Evolutionary conservation across 2,113 vertebrate genomes (phyloP), one percentile per base, ranked within the genome.

Genomic region (Pao palembangensis): DNA sequence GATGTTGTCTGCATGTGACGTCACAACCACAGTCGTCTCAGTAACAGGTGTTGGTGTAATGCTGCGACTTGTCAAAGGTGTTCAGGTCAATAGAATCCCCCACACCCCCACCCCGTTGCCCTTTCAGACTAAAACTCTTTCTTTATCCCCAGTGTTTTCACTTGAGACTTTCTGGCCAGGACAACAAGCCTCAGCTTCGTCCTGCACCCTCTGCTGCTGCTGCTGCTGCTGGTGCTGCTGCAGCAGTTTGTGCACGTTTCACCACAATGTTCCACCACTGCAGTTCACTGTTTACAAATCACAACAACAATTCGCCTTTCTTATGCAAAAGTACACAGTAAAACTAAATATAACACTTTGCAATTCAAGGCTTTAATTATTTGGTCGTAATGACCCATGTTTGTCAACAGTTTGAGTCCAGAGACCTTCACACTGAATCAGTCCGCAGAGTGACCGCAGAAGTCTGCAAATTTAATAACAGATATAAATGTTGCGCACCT

Each of bases 81-180:
- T 85, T 80, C 83, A 75, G 55, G 82, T 84, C 61, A 80, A 70
- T 74, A 57, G 76, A 80, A 41, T 18, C 47, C 53, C 34, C 16
- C 44, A 47, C 15, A 6, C 44, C 14, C 15, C 15, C 17, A n/a
- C 15, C 14, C 15, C 1, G 10, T 38, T 47, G 23, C 49, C 89
- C 57, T 65, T 51, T 81, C 18, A 21, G 53, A 64, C 69, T 55
- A 42, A 52, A 89, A 86, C 34, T 87, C 77, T 64, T 62, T 60
- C 52, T 59, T 76, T 73, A 50, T 43, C 47, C 28, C 21, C 51
- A 5, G 8, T 83, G 82, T 75, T 51, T 61, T 58, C 83, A 78
- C 76, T 85, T 80, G 61, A 89, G 82, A 92, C 89, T 82, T 69
- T 34, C 55, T 58, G 79, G 85, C 76, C 76, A 61, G 89, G 85